phyloP scores from a whole-genome alignment of 2,888 invertebrate species.

The Arctia plantaginis region DNA sequence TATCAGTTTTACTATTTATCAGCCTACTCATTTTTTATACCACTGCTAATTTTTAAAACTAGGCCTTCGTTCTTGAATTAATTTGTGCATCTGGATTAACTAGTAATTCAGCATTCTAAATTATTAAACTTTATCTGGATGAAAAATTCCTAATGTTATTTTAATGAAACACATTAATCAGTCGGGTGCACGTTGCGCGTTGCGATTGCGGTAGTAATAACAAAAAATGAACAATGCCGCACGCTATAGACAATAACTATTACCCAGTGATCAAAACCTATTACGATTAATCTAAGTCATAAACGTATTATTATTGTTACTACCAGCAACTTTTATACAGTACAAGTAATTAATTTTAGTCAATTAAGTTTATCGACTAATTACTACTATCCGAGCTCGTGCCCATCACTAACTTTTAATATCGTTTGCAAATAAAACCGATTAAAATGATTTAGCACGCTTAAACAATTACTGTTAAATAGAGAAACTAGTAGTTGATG shows the following conservation, averaged over 20 bases:
- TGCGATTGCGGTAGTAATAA: constrained; percentile 40
- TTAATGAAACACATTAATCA: constrained; percentile 55
- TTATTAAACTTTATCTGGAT: constrained; percentile 41
- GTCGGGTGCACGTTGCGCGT: constrained; percentile 26
- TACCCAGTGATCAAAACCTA: constrained; percentile 37
- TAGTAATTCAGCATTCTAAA: constrained; percentile 26
- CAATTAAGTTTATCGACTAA: constrained; percentile 53
- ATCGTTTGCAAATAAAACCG: constrained; percentile 69
- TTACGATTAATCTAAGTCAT: constrained; percentile 40
- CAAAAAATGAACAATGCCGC: constrained; percentile 46
- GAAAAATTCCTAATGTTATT: constrained; percentile 51
- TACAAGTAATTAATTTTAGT: constrained; percentile 39
- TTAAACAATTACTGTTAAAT: constrained; percentile 65
- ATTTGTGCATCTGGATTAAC: constrained; percentile 43
- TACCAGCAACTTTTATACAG: constrained; percentile 29
- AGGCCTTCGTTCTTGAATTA: constrained; percentile 7
- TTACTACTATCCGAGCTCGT: constrained; percentile 44
- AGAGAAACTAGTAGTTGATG: constrained; percentile 61
- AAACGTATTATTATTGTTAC: constrained; percentile 34
- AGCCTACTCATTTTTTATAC: background rate
- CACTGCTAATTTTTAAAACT: background rate
- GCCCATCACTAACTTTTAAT: constrained; percentile 59
- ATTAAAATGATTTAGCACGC: constrained; percentile 70
- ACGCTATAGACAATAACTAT: constrained; percentile 19
- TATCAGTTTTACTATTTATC: background rate